Evolutionary conservation across 2,113 vertebrate species (phyloP).

Genomic region (Lontra canadensis): DNA sequence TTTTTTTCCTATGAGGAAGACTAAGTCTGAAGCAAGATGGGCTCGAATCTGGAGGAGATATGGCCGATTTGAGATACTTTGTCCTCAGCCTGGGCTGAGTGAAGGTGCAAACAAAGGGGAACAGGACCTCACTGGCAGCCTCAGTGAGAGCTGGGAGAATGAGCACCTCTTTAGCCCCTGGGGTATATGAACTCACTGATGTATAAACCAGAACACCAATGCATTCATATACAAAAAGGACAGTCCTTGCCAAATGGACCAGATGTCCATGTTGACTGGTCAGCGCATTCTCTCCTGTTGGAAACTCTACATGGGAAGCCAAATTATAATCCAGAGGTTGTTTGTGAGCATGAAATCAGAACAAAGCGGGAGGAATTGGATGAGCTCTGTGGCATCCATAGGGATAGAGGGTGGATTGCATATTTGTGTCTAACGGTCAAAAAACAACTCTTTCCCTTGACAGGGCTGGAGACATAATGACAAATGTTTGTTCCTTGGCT

Average conservation of each 20-base stretch:
- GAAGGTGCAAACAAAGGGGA: background rate
- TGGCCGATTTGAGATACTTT: background rate
- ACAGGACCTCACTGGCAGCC: background rate
- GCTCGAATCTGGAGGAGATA: background rate
- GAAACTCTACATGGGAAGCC: slow-evolving; percentile 74
- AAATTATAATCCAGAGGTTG: slow-evolving; percentile 77
- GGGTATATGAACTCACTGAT: slow-evolving; percentile 61
- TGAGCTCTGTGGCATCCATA: slow-evolving; percentile 63
- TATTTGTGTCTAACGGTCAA: slow-evolving; percentile 63
- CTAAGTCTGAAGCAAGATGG: background rate
- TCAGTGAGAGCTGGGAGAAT: slow-evolving; percentile 33
- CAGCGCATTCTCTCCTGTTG: slow-evolving; percentile 74
- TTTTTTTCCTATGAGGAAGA: background rate
- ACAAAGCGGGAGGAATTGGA: slow-evolving; percentile 66
- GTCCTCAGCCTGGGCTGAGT: slow-evolving; percentile 25
- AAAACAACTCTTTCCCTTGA: slow-evolving; percentile 70
- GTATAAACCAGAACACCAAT: slow-evolving; percentile 72
- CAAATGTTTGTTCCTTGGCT: slow-evolving; percentile 79
- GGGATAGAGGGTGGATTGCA: slow-evolving; percentile 60
- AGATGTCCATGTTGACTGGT: slow-evolving; percentile 77
- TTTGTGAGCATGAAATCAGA: slow-evolving; percentile 77
- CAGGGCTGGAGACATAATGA: slow-evolving; percentile 72
- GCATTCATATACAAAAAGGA: slow-evolving; percentile 70
- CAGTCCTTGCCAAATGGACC: slow-evolving; percentile 71
- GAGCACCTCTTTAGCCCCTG: slow-evolving; percentile 45